These are phyloP conservation scores for Conger conger DNA, from an alignment of 2,113 vertebrate genomes.

Conservation along the genomic window DNA sequence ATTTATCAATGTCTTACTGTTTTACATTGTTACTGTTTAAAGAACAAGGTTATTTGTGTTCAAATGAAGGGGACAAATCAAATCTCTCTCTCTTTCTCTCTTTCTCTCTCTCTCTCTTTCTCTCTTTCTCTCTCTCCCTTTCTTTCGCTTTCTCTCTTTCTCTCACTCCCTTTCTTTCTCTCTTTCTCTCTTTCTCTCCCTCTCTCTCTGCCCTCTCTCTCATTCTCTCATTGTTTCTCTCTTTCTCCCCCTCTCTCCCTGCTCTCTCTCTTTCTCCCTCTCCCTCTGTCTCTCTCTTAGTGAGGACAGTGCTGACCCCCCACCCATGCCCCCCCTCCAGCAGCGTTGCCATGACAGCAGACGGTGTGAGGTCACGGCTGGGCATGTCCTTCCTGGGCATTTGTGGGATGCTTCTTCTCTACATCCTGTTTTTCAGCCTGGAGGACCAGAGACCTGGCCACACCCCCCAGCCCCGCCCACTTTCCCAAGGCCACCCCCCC, in stretches of 20 bases:
- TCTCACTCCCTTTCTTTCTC: too few relatives aligned
- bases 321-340: conserved; percentile 30
- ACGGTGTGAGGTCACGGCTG: conserved; percentile 33
- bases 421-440: conserved; percentile 43
- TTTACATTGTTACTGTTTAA: too few relatives aligned
- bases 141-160: neutral
- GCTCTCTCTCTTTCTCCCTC: neutral
- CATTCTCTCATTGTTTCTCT: neutral
- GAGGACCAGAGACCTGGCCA: neutral
- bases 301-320: neutral
- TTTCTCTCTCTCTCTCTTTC: neutral
- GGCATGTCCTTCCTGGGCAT: conserved; percentile 25
- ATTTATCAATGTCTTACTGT: too few relatives aligned
- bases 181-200: conserved; percentile 5
- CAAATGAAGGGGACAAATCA: too few relatives aligned
- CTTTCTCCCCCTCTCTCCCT: neutral
- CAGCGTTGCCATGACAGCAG: conserved; percentile 19
- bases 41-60: too few relatives aligned
- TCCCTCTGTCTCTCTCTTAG: neutral
- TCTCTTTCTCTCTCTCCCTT: neutral
- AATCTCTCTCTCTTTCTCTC: too few relatives aligned
- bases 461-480: neutral
- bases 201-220: conserved; percentile 6
- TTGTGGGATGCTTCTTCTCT: conserved; percentile 41
- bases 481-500: neutral